These are phyloP conservation scores for Felis catus DNA, from an alignment of 2,113 vertebrate genomes.

Conservation along the genomic window F.catus_Fca126_mat1.0 CM031412.1:66459501-66460000, in stretches of 20 bases:
- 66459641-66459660: conserved; percentile 44
- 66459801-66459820: not conserved
- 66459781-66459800: not conserved
- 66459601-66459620: conserved; percentile 32
- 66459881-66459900: not conserved
- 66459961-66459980: not conserved
- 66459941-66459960: not conserved
- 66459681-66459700: conserved; percentile 60
- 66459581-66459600: conserved; percentile 24
- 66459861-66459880: not conserved
- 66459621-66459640: conserved; percentile 62
- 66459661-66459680: conserved; percentile 30
- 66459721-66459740: not conserved
- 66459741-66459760: conserved; percentile 46
- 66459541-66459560: conserved; percentile 50
- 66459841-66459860: not conserved
- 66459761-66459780: not conserved
- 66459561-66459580: not conserved
- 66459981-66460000: not conserved
- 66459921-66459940: too few relatives aligned
- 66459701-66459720: not conserved
- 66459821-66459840: not conserved
- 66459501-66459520: conserved; percentile 41
- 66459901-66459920: accelerated
- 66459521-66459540: conserved; percentile 20